These are phyloP conservation scores for Poecilia picta DNA, from an alignment of 2,797 vertebrate species.

Conservation along the genomic window DNA sequence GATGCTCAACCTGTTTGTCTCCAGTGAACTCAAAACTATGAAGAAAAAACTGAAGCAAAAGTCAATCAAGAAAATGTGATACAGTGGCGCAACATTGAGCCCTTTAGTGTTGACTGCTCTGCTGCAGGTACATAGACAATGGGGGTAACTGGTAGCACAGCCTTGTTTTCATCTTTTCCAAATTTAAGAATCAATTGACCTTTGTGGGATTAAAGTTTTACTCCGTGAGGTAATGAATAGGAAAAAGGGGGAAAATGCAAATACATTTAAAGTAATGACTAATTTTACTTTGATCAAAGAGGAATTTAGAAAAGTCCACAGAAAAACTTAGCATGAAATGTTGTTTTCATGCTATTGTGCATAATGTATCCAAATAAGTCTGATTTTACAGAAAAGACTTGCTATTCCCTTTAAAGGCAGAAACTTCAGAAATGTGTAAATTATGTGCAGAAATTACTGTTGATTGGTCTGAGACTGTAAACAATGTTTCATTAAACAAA, in stretches of 20 bases:
- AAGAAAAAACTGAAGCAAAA: not conserved
- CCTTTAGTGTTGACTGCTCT: not conserved
- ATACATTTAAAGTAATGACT: not conserved
- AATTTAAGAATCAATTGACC: not conserved
- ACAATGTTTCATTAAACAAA: slow-evolving; percentile 67
- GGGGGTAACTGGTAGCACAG: not conserved
- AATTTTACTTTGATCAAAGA: not conserved
- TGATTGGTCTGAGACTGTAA: slow-evolving; percentile 41
- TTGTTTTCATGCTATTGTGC: no score
- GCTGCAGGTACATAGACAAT: not conserved
- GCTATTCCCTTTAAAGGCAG: not conserved
- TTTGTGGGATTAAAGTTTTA: not conserved
- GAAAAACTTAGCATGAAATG: not conserved
- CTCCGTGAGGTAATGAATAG: not conserved
- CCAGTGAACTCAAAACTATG: not conserved
- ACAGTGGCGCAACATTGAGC: not conserved
- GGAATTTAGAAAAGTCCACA: not conserved
- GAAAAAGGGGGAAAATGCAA: not conserved
- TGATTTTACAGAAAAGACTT: not conserved
- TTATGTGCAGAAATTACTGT: slow-evolving; percentile 19
- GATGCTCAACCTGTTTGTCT: not conserved
- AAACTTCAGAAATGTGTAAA: not conserved
- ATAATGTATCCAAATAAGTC: not conserved
- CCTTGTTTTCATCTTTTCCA: not conserved
- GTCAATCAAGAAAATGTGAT: not conserved